Percentiles rank a stretch among this genome's conserved stretches.
Evolutionary conservation across 2,888 invertebrate species (phyloP).

Genomic region (Ormyrus thymus): DNA sequence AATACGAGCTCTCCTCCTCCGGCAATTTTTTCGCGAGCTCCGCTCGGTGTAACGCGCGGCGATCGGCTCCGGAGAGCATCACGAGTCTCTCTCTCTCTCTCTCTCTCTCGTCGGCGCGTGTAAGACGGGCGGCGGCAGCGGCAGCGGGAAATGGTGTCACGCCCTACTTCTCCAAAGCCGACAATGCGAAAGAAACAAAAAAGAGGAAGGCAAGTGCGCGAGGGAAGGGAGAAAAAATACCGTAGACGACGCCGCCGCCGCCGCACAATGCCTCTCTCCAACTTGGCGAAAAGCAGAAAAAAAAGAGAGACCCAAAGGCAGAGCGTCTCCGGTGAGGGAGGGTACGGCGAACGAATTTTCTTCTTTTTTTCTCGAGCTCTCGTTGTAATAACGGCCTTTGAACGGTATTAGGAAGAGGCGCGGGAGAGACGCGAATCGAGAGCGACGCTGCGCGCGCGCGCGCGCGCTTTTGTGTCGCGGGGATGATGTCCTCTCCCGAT

Average conservation of each 20-base stretch:
- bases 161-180: constrained; percentile 39
- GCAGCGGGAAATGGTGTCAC: constrained; percentile 45
- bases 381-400: too few species aligned
- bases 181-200: constrained; percentile 40
- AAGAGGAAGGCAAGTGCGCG: constrained; percentile 17
- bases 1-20: neutral
- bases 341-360: too few species aligned
- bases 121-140: neutral
- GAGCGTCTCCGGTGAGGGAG: too few species aligned
- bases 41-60: neutral
- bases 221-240: constrained; percentile 8
- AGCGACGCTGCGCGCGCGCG: too few species aligned
- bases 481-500: too few species aligned
- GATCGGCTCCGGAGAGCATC: neutral
- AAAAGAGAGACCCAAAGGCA: too few species aligned
- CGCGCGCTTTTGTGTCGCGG: too few species aligned
- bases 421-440: too few species aligned
- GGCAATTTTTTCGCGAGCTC: neutral
- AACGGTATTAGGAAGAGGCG: too few species aligned
- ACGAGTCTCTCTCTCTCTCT: constrained; percentile 18
- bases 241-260: neutral
- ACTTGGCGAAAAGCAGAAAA: too few species aligned
- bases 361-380: too few species aligned
- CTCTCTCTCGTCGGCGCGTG: neutral
- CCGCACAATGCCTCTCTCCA: neutral